Percentiles rank a stretch among this genome's conserved stretches.
Conservation (phyloP, 2,888 invertebrate species). For the Capitulum mitella region DNA sequence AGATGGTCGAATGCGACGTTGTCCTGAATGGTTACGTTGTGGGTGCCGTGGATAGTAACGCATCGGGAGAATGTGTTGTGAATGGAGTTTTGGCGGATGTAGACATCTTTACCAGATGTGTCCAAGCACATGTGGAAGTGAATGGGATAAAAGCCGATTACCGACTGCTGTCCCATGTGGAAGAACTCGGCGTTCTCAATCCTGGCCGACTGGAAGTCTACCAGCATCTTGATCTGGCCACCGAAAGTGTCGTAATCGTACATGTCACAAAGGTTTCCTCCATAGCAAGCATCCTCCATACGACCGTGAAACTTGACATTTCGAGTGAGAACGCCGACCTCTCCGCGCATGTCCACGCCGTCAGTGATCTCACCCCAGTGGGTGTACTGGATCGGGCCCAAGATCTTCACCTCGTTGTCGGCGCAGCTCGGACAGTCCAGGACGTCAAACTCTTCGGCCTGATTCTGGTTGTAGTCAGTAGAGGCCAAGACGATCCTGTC, state of each 20-base stretch:
- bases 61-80: neutral
- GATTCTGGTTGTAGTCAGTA: neutral
- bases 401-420: neutral
- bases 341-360: neutral
- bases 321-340: neutral
- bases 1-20: neutral
- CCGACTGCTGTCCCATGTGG: conserved; percentile 2
- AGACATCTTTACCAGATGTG: too few species aligned
- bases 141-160: neutral
- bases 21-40: neutral
- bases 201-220: neutral
- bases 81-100: neutral
- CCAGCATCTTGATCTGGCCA: neutral
- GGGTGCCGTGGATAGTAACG: neutral
- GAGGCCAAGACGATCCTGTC: neutral
- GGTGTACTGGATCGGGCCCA: neutral
- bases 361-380: conserved; percentile 4
- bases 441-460: neutral
- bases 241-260: neutral
- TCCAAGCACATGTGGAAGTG: conserved; percentile 13
- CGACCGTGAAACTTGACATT: neutral
- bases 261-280: neutral
- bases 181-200: conserved; percentile 11
- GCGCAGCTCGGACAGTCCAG: neutral
- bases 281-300: neutral